phyloP scores from a whole-genome alignment of 2,888 invertebrate species.

The Odontomyia ornata region DNA sequence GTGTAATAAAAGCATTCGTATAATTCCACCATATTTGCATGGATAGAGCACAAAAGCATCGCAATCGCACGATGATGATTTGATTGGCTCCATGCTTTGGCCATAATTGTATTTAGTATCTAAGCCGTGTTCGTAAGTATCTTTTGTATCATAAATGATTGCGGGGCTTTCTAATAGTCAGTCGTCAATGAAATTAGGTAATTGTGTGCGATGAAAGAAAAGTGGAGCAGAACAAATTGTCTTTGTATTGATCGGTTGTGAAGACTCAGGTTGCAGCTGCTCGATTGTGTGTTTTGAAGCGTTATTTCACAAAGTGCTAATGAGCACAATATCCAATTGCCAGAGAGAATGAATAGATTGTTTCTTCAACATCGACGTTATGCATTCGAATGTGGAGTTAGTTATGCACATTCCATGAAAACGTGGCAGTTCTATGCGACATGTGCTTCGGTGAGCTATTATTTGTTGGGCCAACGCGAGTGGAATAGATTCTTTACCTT shows the following conservation, averaged over 20 bases:
- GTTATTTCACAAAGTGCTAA: too few species aligned
- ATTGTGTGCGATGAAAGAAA: conserved; percentile 7
- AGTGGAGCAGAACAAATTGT: background rate
- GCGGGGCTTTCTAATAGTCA: background rate
- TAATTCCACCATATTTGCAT: background rate
- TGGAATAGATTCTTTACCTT: too few species aligned
- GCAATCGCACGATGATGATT: background rate
- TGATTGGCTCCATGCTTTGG: background rate
- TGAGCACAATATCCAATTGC: too few species aligned
- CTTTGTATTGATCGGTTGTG: background rate
- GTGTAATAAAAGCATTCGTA: conserved; percentile 5
- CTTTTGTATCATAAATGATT: background rate
- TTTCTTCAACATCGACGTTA: too few species aligned
- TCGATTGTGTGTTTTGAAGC: too few species aligned
- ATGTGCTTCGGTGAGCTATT: too few species aligned
- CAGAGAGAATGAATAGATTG: too few species aligned
- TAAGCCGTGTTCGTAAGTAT: background rate
- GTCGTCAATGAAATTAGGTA: background rate
- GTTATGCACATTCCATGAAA: too few species aligned
- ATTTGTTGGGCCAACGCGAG: too few species aligned
- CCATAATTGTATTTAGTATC: background rate
- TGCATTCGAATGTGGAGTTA: too few species aligned
- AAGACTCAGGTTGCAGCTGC: background rate
- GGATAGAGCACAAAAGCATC: background rate
- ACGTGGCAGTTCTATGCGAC: too few species aligned